Evolutionary conservation across 2,113 vertebrate species (phyloP), one percentile per base, ranked within the genome.

Genomic region (Pongo abelii): DNA sequence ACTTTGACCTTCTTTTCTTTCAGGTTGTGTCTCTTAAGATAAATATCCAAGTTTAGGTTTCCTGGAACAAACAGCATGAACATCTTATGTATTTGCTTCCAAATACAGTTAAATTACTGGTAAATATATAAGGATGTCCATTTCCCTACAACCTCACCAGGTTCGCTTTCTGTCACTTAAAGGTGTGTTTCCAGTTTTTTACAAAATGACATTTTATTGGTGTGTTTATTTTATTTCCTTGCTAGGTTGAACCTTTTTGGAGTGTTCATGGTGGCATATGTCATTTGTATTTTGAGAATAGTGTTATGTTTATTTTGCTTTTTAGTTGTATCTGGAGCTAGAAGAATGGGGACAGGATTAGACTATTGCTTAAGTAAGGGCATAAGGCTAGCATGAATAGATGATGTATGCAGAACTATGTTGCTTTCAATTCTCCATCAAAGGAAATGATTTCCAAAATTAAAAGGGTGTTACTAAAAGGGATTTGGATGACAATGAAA

Each of bases 181-280:
- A 90, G 13, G 22, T 90, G 3, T 96, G 30, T 96, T 86, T 96
- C 32, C 48, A 55, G 43, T 48, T 43, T 74, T 27, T 57, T 84
- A 55, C 30, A 84, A 77, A 86, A 23, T 81, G 40, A 40, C 48
- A 40, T 80, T 93, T 97, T 11, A 23, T 43, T 94, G 17, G 27
- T 52, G 30, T 89, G 20, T 55, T 84, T 30, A 92, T 92, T 97
- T 67, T 85, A 75, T 93, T 91, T 94, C 52, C 64, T 94, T 59
- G 8, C 59, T 86, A 89, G 27, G 32, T 55, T 61, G 61, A 74
- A 85, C 14, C 13, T 78, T 83, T 91, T 30, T 40, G 35, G 12
- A 43, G 9, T 13, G 3, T 50, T 13, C n/a, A 20, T 74, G 32
- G 61, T 13, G 8, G 27, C 61, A 64, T 83, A 6, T 59, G 5